Evolutionary conservation across 2,113 vertebrate genomes (phyloP).

Genomic region (Oreochromis niloticus): DNA sequence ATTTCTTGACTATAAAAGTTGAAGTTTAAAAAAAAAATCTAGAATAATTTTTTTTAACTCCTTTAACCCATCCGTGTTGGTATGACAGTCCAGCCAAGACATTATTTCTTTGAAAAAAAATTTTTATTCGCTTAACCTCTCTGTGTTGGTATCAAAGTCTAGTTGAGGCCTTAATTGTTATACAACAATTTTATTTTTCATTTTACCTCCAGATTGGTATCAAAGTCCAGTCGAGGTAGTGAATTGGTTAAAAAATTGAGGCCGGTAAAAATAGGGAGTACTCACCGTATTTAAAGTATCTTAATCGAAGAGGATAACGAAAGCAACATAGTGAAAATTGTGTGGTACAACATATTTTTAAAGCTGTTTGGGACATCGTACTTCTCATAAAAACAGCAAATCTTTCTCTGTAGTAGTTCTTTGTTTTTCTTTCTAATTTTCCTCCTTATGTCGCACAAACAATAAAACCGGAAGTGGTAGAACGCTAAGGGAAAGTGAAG

Average conservation of each 20-base stretch:
- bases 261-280: not conserved
- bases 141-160: not conserved
- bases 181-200: not conserved
- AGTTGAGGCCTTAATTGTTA: fast-evolving
- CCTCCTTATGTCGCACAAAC: not conserved
- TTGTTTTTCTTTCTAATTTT: not conserved
- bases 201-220: not conserved
- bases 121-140: no score
- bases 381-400: not conserved
- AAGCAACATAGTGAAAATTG: not conserved
- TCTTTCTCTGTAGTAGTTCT: not conserved
- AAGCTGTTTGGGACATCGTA: not conserved
- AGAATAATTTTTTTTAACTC: no score
- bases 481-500: not conserved
- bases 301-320: not conserved
- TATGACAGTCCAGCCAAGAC: no score
- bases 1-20: no score
- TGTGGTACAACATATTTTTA: not conserved
- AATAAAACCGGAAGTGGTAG: not conserved
- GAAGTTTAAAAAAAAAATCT: no score
- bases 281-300: not conserved
- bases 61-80: no score
- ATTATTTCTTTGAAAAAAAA: no score
- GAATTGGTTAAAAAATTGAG: not conserved
- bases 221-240: not conserved